Percentiles rank a stretch among this genome's conserved stretches.
phyloP scores from a whole-genome alignment of 2,113 vertebrate species.

The Climacteris rufus region DNA sequence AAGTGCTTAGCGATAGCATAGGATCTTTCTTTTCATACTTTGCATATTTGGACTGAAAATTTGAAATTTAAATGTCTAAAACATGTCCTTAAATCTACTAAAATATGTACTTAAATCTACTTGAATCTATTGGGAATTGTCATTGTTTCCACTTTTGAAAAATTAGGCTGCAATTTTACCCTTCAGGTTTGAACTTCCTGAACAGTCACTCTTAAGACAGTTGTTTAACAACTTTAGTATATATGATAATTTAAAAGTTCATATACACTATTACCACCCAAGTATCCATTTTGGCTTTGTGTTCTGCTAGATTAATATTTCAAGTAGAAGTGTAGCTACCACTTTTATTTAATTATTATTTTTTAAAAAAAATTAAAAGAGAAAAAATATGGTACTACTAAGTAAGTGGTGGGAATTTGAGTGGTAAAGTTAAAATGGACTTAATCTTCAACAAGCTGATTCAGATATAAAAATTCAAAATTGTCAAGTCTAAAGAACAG shows the following conservation, averaged over 20 bases:
- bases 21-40: neutral
- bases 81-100: neutral
- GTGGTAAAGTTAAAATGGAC: neutral
- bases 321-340: neutral
- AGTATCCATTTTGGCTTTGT: neutral
- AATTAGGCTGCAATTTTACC: neutral
- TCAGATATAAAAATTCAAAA: neutral
- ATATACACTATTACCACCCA: neutral
- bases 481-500: fast-evolving
- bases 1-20: fast-evolving
- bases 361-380: neutral
- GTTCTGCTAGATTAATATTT: neutral
- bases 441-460: neutral
- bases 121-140: neutral
- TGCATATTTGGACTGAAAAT: neutral
- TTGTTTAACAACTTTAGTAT: neutral
- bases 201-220: neutral
- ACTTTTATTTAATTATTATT: neutral
- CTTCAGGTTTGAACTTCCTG: neutral
- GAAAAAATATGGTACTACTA: neutral
- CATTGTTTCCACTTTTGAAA: neutral
- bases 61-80: neutral
- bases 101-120: neutral
- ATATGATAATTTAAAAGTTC: neutral
- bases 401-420: neutral